Base-by-base conservation (phyloP, 2,113 vertebrate species). In the Pontoporia blainvillei region DNA sequence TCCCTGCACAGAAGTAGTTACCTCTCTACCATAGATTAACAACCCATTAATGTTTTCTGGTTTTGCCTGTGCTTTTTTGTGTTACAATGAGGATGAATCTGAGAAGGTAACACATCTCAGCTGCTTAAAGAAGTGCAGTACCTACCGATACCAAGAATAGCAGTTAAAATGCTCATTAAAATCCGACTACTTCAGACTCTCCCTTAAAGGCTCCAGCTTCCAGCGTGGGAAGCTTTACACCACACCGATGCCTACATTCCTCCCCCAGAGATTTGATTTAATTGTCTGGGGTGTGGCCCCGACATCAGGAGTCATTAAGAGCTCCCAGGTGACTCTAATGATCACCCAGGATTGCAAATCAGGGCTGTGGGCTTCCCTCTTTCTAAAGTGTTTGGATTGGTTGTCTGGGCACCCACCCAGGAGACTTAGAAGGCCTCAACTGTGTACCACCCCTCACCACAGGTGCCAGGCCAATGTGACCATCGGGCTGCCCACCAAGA, bases 401-500 rank as follows among this genome's bases (percentile, higher is more conserved):
- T 21, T 54, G 62, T 81, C 34, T 81, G 90, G 25, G 67, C 34
- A 64, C 21, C 72, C 84, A n/a, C 49, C 39, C 14, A 8, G 12
- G 67, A 52, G 44, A 78, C 41, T 36, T 62, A 62, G 46, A 83
- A 44, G 71, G 39, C 49, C 59, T 96, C 73, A 36, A 14, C 66
- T 54, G 5, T 66, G 62, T 18, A 5, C 25, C 3, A 13, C 31
- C 41, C 86, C 90, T 94, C 89, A 8, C 64, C 2, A 0, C 54
- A 99, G 99, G 94, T 99, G 99, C 3, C 99, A 99, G 97, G 99
- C 99, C 97, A 99, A 99, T 1, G 99, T 99, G 96, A 99, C 99
- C 6, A 99, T 99, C 0, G 99, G 99, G 93, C 99, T 99, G 1
- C 99, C 99, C 98, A 99, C 99, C 98, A 99, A 99, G 98, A 99